Base-by-base conservation (phyloP, 1,140 invertebrate species). In the Leptonema lineaticorne region DNA sequence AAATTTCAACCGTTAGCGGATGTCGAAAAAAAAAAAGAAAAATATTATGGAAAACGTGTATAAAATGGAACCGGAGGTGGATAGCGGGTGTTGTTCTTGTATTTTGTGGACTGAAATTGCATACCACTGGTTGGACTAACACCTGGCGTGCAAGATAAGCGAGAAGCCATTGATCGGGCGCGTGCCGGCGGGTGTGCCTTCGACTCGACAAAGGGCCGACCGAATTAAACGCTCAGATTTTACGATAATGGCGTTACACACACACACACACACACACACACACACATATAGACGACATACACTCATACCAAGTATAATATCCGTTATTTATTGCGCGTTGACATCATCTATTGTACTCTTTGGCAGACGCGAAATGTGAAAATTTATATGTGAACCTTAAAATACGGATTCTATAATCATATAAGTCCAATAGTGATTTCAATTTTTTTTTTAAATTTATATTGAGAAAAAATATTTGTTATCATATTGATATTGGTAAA, bases 161-260 rank as follows among this genome's bases (percentile, higher is more conserved):
- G 22, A 50, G 45, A 3, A 30, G 62, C 62, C 62, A 64, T 64
- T 64, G 45, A 50, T 64, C 2, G 46, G 59, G 62, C 62, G 62
- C 62, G 62, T 64, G 62, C 62, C 45, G 62, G 45, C 62, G 62
- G 62, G 62, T 64, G 62, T 50, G 27, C 45, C 45, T 16, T 11
- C n/a, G 60, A 11, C 29, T 8, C 37, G 24, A 18, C 48, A 20
- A 33, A 59, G 22, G 22, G 3, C 20, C 45, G 57, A 29, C 20
- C 41, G 59, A 68, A 68, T 68, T 68, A 68, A 68, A 62, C 67
- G 46, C 41, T 24, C 30, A 68, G 67, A 68, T 68, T 68, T 68
- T 68, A 68, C 67, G 67, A 68, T 68, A 63, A 68, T 63, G 46
- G 58, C 29, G 29, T 6, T 16, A 14, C 50, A 26, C n/a, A n/a